Evolutionary conservation across 2,797 vertebrate species (phyloP).

Genomic region (Ctenochaetus hawaiiensis): DNA sequence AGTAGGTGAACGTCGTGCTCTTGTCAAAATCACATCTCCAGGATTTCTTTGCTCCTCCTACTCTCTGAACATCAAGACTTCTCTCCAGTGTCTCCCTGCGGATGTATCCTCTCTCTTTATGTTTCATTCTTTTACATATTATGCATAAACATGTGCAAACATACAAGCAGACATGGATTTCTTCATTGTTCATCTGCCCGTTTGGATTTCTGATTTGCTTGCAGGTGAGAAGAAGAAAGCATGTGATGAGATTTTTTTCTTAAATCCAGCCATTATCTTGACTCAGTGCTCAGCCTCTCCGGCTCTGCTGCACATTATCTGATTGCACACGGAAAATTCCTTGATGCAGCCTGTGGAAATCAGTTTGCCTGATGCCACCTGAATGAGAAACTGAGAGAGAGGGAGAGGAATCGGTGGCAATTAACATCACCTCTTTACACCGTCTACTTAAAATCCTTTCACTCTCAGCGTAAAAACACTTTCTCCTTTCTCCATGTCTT

Average conservation of each 20-base stretch:
- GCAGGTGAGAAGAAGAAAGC: slow-evolving; percentile 67
- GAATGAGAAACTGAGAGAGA: slow-evolving; percentile 34
- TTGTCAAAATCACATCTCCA: slow-evolving; percentile 51
- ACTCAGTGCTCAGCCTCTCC: slow-evolving; percentile 58
- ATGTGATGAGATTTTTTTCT: slow-evolving; percentile 59
- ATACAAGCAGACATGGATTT: slow-evolving; percentile 26
- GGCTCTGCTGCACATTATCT: slow-evolving; percentile 70
- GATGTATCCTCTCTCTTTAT: slow-evolving; percentile 28
- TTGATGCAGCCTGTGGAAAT: slow-evolving; percentile 64
- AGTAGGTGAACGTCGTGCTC: slow-evolving; percentile 53
- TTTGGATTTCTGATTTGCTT: slow-evolving; percentile 57
- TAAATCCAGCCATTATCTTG: slow-evolving; percentile 72
- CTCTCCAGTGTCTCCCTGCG: slow-evolving; percentile 13
- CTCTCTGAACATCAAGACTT: slow-evolving; percentile 6
- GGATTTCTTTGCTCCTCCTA: slow-evolving; percentile 36
- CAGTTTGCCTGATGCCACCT: slow-evolving; percentile 58
- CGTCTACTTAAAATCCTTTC: slow-evolving; percentile 68
- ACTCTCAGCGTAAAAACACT: slow-evolving; percentile 42
- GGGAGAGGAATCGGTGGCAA: slow-evolving; percentile 68
- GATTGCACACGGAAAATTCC: slow-evolving; percentile 72
- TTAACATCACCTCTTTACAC: slow-evolving; percentile 74
- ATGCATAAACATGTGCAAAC: slow-evolving; percentile 19
- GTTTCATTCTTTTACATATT: slow-evolving; percentile 30
- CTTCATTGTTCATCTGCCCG: slow-evolving; percentile 36
- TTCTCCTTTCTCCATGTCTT: slow-evolving; percentile 24